Evolutionary conservation across 1,140 invertebrate genomes (phyloP).

Genomic region (Drosophila punjabiensis): DNA sequence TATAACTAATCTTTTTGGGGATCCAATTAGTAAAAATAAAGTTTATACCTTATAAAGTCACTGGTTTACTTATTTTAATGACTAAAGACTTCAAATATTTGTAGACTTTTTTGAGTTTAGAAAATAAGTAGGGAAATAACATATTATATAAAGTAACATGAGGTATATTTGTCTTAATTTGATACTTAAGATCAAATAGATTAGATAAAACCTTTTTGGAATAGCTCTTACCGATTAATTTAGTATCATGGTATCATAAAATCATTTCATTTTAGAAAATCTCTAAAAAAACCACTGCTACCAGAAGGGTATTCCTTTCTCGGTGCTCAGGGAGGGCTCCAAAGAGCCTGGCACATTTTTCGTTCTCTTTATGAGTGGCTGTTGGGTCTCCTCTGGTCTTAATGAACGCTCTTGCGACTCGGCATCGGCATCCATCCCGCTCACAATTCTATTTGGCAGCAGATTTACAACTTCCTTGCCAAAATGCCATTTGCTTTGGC

Average conservation of each 20-base stretch:
- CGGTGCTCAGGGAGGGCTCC: not conserved
- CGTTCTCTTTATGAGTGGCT: slow-evolving; percentile 27
- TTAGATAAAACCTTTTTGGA: too few relatives aligned
- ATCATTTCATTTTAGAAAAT: too few relatives aligned
- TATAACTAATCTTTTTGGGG: not conserved
- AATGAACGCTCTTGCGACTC: slow-evolving; percentile 71
- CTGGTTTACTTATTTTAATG: too few relatives aligned
- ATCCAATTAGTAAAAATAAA: not conserved
- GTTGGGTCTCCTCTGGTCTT: slow-evolving; percentile 59
- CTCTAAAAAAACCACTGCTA: not conserved
- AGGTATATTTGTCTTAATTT: too few relatives aligned
- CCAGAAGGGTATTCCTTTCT: slow-evolving; percentile 18
- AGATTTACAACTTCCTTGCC: slow-evolving; percentile 82
- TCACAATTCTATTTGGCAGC: slow-evolving; percentile 78
- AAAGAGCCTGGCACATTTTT: slow-evolving; percentile 9
- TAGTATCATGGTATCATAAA: too few relatives aligned
- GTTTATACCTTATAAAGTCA: too few relatives aligned
- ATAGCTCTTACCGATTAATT: too few relatives aligned
- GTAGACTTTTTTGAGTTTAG: too few relatives aligned
- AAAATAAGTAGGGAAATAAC: too few relatives aligned
- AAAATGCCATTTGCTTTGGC: slow-evolving; percentile 75
- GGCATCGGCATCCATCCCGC: slow-evolving; percentile 26
- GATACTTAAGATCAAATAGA: too few relatives aligned
- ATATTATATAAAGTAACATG: too few relatives aligned
- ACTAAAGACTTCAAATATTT: too few relatives aligned